Base-by-base conservation (phyloP, 2,113 vertebrate species). In the Sporophila hypoxantha region DNA sequence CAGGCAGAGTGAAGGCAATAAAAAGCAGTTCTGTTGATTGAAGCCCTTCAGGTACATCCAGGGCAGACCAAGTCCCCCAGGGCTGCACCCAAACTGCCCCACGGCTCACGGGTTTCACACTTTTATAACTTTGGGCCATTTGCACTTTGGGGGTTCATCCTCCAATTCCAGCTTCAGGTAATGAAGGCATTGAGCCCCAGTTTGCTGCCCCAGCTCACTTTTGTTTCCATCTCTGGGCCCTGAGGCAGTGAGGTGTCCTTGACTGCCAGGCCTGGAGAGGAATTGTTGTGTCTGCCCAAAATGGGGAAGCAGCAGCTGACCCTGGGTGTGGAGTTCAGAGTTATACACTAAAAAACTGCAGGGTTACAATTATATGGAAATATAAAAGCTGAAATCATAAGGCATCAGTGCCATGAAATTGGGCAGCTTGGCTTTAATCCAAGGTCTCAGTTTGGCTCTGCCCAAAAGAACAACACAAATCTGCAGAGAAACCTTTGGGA, bases 351-450 rank as follows among this genome's bases (percentile, higher is more conserved):
- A 30, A 59, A 21, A 39, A 1, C 27, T 61, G 27, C 73, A 39
- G 57, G 44, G 5, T 3, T 8, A 10, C 14, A 61, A 2, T 27
- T 2, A 6, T 0, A 22, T 27, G 23, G 18, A 9, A 62, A 62
- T 3, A 22, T 0, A 41, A 62, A n/a, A 62, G 9, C 5, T 42
- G 0, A 34, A 14, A 64, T 23, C 60, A 32, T 23, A 0, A 29
- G 1, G 30, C 18, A 34, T 52, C 37, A 34, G 25, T 47, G 21
- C 69, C 47, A 15, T 5, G n/a, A 64, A 85, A 55, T 47, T 14
- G 47, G 34, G 4, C 32, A 66, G 36, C 30, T 77, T 42, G 80
- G 80, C 29, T 0, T 60, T 12, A 44, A 47, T 39, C 49, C 70
- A 57, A 76, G 8, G 3, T 6, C 34, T 66, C 46, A 49, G 13